phyloP scores from a whole-genome alignment of 53 echinoderm and acorn worm species.

The Glandiceps talaboti region DNA sequence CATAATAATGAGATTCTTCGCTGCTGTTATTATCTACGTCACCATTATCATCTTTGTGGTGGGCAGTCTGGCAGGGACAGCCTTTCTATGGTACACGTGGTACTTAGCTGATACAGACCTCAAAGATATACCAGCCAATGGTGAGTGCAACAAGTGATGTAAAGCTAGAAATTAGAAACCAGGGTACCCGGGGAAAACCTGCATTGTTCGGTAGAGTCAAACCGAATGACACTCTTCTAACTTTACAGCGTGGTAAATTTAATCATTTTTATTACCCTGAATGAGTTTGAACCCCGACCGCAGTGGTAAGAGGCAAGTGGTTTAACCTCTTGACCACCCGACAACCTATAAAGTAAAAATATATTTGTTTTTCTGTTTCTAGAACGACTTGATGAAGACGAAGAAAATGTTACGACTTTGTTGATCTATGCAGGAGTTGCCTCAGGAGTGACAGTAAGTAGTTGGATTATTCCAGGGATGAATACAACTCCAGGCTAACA shows the following conservation, averaged over 20 bases:
- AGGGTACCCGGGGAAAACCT: too few species aligned
- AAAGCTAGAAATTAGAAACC: too few species aligned
- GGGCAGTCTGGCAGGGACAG: slow-evolving; percentile 74
- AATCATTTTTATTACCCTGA: too few species aligned
- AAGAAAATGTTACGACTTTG: slow-evolving; percentile 45
- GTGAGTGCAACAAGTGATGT: slow-evolving; percentile 37
- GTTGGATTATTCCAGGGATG: too few species aligned
- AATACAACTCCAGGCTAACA: too few species aligned
- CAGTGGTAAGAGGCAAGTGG: too few species aligned
- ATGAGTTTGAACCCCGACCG: too few species aligned
- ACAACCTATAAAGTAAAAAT: too few species aligned
- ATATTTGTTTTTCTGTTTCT: slow-evolving; percentile 3
- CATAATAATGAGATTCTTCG: slow-evolving; percentile 72
- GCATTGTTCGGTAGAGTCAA: too few species aligned
- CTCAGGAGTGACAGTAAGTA: slow-evolving; percentile 61
- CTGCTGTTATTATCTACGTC: slow-evolving; percentile 65
- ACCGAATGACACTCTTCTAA: too few species aligned
- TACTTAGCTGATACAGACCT: slow-evolving; percentile 29
- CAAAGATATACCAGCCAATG: slow-evolving; percentile 20
- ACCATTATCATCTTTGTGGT: slow-evolving; percentile 48
- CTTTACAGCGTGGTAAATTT: too few species aligned
- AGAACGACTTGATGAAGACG: slow-evolving; percentile 38
- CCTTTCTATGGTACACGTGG: slow-evolving; percentile 78
- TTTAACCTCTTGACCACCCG: too few species aligned
- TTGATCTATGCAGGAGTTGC: slow-evolving; percentile 53